These are phyloP conservation scores for Hippocampus guttulatus DNA, from an alignment of 2,113 vertebrate species.

Conservation along the genomic window DNA sequence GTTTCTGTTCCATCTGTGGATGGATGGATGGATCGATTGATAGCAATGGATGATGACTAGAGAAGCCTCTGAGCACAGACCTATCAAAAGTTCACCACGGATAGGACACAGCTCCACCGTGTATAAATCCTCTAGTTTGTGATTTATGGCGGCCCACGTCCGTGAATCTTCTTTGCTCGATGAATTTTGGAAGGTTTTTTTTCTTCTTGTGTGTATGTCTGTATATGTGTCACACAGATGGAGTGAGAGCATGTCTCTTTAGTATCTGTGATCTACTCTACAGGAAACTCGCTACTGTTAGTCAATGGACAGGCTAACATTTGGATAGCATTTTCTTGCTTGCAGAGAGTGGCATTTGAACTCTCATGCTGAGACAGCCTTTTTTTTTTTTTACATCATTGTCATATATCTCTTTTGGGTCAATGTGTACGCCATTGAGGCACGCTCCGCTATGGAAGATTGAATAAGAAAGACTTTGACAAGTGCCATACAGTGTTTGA, in stretches of 20 bases:
- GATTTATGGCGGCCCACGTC: slow-evolving; percentile 6
- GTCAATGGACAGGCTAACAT: slow-evolving; percentile 43
- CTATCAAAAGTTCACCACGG: slow-evolving; percentile 8
- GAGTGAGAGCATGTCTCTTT: slow-evolving; percentile 1
- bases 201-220: background rate
- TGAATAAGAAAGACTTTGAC: background rate
- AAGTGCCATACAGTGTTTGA: slow-evolving; percentile 16
- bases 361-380: too few relatives aligned
- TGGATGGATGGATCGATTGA: background rate
- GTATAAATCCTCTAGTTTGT: background rate
- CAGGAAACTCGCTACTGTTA: slow-evolving; percentile 47
- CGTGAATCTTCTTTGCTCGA: background rate
- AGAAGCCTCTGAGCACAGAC: background rate
- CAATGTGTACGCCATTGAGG: background rate
- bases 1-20: background rate
- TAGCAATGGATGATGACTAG: background rate
- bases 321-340: slow-evolving; percentile 9
- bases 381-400: too few relatives aligned
- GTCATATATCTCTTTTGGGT: background rate
- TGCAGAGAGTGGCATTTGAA: too few relatives aligned
- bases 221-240: background rate
- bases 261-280: slow-evolving; percentile 39
- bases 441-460: slow-evolving; percentile 1
- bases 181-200: slow-evolving; percentile 17
- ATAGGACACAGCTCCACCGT: background rate